phyloP scores from a whole-genome alignment of 1,140 invertebrate species.

The Zaprionus ornatus region DNA sequence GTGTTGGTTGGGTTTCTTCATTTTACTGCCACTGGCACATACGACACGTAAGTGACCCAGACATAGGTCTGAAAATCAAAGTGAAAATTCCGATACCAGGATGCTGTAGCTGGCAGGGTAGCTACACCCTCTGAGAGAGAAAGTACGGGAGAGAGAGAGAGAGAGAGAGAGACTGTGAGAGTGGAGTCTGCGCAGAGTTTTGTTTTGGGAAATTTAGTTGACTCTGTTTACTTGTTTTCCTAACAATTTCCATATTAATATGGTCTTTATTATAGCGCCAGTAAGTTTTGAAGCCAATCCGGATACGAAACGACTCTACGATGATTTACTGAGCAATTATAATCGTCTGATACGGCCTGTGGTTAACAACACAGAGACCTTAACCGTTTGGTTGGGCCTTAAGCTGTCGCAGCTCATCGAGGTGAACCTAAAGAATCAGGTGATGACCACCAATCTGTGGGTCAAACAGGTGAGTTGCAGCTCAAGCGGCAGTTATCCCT shows the following conservation, averaged over 20 bases:
- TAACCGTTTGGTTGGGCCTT: constrained; percentile 95
- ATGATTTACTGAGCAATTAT: constrained; percentile 97
- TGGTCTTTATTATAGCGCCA: constrained; percentile 61
- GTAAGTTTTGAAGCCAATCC: constrained; percentile 92
- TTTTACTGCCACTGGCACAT: constrained; percentile 62
- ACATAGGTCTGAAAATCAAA: background rate
- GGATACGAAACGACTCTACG: constrained; percentile 95
- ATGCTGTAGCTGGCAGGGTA: constrained; percentile 63
- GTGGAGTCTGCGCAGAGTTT: constrained; percentile 54
- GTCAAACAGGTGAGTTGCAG: constrained; percentile 92
- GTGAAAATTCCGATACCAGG: constrained; percentile 69
- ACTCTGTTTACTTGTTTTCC: constrained; percentile 23
- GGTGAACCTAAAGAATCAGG: constrained; percentile 97
- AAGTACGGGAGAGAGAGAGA: constrained; percentile 9
- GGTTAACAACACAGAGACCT: constrained; percentile 95
- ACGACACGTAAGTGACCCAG: constrained; percentile 63
- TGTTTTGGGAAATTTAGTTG: constrained; percentile 63
- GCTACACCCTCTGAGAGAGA: constrained; percentile 41
- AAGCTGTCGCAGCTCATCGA: constrained; percentile 98
- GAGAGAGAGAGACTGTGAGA: constrained; percentile 22
- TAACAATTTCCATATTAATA: background rate
- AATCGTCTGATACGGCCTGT: constrained; percentile 98
- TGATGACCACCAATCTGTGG: constrained; percentile 98
- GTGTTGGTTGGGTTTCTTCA: constrained; percentile 58
- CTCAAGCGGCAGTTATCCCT: background rate